Evolutionary conservation across 30 jellyfish, hydroid and myxozoan species (phyloP), one percentile per base, ranked within the genome.

Genomic region (Hydra vulgaris): DNA sequence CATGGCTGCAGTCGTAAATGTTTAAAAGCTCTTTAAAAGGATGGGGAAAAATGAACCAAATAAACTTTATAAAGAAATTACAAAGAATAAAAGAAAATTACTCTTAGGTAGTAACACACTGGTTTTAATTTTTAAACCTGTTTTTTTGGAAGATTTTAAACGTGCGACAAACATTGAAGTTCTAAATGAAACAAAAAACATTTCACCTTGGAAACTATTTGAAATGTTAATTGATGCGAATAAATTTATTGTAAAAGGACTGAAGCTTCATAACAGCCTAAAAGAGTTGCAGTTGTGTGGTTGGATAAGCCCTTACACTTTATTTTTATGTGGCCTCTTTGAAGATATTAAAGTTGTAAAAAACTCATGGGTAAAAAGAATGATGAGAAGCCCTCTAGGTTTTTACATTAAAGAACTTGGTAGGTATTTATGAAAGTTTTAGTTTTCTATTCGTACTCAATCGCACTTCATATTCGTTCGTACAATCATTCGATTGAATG

Each of bases 331-430:
- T 69, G 97, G 94, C 54, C 84, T 89, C 17, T 71, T 21, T 21
- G 97, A 89, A 67, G 95, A 85, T 74, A 54, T 82, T 25, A 80
- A 81, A 24, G 81, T 84, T 53, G 74, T 89, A 40, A 85, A 74
- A 75, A 79, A 73, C 8, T 86, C 95, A 17, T 89, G 97, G 97
- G 72, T 88, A 18, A 82, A 79, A 69, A 76, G 97, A 78, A 70
- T 53, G 67, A 78, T 89, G 74, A 81, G 87, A 72, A 89, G 74
- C 73, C 97, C 97, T 16, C 22, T 19, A 74, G 94, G 89, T 20
- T 89, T 79, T 73, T 40, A 73, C 18, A 77, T 89, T 23, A 85
- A 82, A 71, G 97, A 89, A 61, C 74, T 85, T 25, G 97, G 97
- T 89, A 82, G 17, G 97, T 52, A 1, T 40, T 40, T 40, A 40